Conservation (phyloP, 2,113 vertebrate genomes). For the Macroglossus sobrinus region DNA sequence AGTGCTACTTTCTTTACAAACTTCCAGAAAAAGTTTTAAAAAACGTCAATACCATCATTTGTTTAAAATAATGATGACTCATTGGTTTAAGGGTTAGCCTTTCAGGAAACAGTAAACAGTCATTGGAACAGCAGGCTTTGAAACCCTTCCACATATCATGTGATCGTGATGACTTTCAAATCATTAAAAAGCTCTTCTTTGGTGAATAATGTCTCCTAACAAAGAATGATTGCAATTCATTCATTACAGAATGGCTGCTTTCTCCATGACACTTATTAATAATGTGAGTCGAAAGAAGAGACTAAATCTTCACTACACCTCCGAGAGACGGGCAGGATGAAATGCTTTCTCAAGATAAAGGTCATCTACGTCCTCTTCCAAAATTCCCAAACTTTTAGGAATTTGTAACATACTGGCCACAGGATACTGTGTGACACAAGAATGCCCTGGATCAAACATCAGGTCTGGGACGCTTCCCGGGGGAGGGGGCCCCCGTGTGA, state of each 20-base stretch:
- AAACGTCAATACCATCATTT: background rate
- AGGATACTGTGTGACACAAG: background rate
- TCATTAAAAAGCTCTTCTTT: constrained; percentile 15
- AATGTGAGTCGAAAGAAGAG: background rate
- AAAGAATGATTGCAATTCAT: background rate
- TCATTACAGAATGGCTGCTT: background rate
- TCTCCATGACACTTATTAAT: background rate
- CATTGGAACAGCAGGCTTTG: background rate
- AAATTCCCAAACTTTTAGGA: background rate
- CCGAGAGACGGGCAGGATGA: background rate
- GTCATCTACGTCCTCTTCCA: background rate
- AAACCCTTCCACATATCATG: background rate
- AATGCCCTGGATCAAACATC: background rate
- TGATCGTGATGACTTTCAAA: background rate
- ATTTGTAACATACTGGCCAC: background rate
- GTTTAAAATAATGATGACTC: constrained; percentile 1
- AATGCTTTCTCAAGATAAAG: constrained; percentile 3
- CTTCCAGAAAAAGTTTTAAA: background rate
- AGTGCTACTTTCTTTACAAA: background rate
- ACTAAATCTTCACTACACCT: background rate
- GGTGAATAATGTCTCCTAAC: background rate
- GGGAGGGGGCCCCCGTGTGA: background rate
- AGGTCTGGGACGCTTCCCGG: background rate
- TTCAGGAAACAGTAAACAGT: constrained; percentile 37
- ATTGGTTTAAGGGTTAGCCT: constrained; percentile 1